Evolutionary conservation across 2,797 vertebrate genomes (phyloP).

Genomic region (Lepilemur septentrionalis): DNA sequence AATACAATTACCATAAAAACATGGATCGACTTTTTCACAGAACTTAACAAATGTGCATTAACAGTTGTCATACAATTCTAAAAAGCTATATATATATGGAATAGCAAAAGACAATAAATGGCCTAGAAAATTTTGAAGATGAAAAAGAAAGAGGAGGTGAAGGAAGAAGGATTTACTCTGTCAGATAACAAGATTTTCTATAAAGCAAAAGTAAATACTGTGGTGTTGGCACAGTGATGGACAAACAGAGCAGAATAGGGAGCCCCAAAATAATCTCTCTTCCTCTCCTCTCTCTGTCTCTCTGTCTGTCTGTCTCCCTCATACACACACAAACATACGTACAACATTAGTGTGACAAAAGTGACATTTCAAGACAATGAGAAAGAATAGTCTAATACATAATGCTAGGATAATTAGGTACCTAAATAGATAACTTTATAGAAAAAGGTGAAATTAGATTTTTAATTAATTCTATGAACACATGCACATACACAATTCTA

Average conservation of each 20-base stretch:
- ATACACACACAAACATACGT: neutral
- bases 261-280: neutral
- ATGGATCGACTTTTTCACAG: neutral
- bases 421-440: conserved; percentile 14
- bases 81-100: neutral
- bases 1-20: neutral
- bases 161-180: neutral
- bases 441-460: neutral
- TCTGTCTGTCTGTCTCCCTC: neutral
- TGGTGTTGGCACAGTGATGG: neutral
- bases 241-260: neutral
- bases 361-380: neutral
- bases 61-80: neutral
- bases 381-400: neutral
- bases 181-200: neutral
- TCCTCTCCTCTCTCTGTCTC: no score
- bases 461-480: conserved; percentile 27
- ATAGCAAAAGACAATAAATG: neutral
- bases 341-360: neutral
- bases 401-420: neutral
- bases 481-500: neutral
- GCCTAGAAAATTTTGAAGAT: neutral
- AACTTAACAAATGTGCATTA: neutral
- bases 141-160: neutral
- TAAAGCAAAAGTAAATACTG: conserved; percentile 30